These are phyloP conservation scores for Platycheirus rosarum DNA, from an alignment of 2,888 invertebrate species.

Conservation along the genomic window DNA sequence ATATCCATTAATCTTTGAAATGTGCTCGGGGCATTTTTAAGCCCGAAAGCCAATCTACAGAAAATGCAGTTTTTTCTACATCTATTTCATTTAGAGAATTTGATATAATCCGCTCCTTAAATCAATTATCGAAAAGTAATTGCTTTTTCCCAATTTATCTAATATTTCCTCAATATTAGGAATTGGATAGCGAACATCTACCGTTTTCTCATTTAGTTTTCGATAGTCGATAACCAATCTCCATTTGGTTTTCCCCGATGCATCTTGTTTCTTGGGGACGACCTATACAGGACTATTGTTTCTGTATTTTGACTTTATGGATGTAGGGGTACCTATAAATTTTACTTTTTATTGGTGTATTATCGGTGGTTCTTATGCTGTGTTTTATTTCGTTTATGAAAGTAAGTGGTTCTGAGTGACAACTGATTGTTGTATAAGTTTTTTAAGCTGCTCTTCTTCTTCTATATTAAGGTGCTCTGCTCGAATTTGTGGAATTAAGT, in stretches of 20 bases:
- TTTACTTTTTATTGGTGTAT: background rate
- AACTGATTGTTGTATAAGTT: slow-evolving; percentile 11
- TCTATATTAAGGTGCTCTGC: slow-evolving; percentile 22
- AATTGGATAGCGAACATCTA: slow-evolving; percentile 70
- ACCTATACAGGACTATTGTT: slow-evolving; percentile 66
- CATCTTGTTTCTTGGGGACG: slow-evolving; percentile 63
- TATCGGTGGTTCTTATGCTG: background rate
- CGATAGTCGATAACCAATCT: no score
- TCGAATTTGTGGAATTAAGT: slow-evolving; percentile 9
- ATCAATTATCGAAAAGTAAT: background rate
- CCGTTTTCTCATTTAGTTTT: slow-evolving; percentile 36
- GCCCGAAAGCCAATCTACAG: slow-evolving; percentile 28
- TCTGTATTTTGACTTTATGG: slow-evolving; percentile 60
- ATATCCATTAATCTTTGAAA: slow-evolving; percentile 75
- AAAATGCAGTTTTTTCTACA: slow-evolving; percentile 7
- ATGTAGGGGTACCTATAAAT: slow-evolving; percentile 61
- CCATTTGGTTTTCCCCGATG: slow-evolving; percentile 27
- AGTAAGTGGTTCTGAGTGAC: slow-evolving; percentile 8
- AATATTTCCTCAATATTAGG: slow-evolving; percentile 59
- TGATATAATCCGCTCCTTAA: slow-evolving; percentile 21
- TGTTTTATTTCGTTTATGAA: slow-evolving; percentile 25
- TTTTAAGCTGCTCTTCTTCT: slow-evolving; percentile 18
- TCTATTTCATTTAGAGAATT: background rate
- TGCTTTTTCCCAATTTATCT: no score
- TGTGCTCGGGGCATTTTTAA: slow-evolving; percentile 6